These are phyloP conservation scores for Panulirus ornatus DNA, from an alignment of 1,140 invertebrate species.

Conservation along the genomic window DNA sequence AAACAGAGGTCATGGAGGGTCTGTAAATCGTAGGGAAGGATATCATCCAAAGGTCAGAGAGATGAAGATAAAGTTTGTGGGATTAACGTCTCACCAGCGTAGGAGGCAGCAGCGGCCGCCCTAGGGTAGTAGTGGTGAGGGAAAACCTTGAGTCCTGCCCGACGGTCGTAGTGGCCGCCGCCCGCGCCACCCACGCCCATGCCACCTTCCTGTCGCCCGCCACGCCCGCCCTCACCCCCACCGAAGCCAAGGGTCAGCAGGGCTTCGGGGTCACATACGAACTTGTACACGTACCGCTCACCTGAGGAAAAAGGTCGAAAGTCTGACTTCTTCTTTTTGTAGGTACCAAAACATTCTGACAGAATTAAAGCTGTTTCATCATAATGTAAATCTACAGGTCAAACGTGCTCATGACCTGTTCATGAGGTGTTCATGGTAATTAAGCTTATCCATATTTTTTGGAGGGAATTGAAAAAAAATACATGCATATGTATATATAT, in stretches of 20 bases:
- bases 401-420: too few relatives aligned
- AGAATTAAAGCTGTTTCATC: too few relatives aligned
- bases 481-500: constrained; percentile 77
- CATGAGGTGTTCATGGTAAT: too few relatives aligned
- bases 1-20: neutral
- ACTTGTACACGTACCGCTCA: constrained; percentile 97
- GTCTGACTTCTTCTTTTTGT: neutral
- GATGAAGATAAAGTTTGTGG: too few relatives aligned
- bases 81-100: constrained; percentile 48
- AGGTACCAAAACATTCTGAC: too few relatives aligned
- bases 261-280: constrained; percentile 95
- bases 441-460: too few relatives aligned
- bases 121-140: constrained; percentile 56
- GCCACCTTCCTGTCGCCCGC: constrained; percentile 29
- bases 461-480: too few relatives aligned
- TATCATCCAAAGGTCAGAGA: too few relatives aligned
- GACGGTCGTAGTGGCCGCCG: constrained; percentile 43
- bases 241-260: constrained; percentile 78
- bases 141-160: constrained; percentile 47
- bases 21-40: too few relatives aligned
- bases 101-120: constrained; percentile 59
- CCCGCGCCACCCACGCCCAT: constrained; percentile 29
- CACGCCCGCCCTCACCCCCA: constrained; percentile 55
- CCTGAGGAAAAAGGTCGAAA: constrained; percentile 80
- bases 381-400: too few relatives aligned